A percentile compares a stretch with the other conserved stretches of the same genome.
Conservation (phyloP, 2,888 invertebrate genomes). For the Folsomia candida region DNA sequence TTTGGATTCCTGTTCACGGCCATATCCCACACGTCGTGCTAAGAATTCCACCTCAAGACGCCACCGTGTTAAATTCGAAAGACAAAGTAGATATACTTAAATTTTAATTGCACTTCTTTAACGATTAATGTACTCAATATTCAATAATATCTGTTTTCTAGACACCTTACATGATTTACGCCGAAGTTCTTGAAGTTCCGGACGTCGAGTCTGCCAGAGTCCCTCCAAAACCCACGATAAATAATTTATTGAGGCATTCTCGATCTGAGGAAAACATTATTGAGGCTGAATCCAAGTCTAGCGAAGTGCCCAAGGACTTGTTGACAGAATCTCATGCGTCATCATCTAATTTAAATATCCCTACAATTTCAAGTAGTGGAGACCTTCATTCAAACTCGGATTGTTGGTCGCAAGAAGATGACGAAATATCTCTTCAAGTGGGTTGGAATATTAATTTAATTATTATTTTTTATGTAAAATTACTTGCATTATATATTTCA, state of each 20-base stretch:
- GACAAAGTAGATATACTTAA: conserved; percentile 68
- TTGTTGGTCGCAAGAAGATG: conserved; percentile 95
- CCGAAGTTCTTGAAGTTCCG: conserved; percentile 89
- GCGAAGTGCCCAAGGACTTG: conserved; percentile 27
- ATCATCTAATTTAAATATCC: conserved; percentile 52
- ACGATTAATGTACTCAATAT: not conserved
- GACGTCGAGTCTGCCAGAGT: conserved; percentile 79
- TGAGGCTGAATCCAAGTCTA: conserved; percentile 54
- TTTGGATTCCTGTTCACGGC: conserved; percentile 93
- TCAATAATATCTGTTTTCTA: conserved; percentile 52
- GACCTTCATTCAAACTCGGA: conserved; percentile 59
- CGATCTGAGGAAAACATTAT: conserved; percentile 89
- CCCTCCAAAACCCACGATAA: conserved; percentile 72
- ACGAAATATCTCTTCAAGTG: conserved; percentile 81
- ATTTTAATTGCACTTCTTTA: not conserved
- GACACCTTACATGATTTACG: conserved; percentile 97
- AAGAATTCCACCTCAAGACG: conserved; percentile 93
- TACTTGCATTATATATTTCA: too few species aligned
- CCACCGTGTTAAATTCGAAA: conserved; percentile 97
- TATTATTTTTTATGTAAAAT: conserved; percentile 1
- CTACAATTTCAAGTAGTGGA: conserved; percentile 51
- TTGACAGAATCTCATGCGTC: conserved; percentile 52
- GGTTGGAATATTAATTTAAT: conserved; percentile 23
- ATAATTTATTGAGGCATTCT: conserved; percentile 82
- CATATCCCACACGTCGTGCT: conserved; percentile 83